Conservation (phyloP, 2,888 invertebrate species). For the Lobophora halterata region DNA sequence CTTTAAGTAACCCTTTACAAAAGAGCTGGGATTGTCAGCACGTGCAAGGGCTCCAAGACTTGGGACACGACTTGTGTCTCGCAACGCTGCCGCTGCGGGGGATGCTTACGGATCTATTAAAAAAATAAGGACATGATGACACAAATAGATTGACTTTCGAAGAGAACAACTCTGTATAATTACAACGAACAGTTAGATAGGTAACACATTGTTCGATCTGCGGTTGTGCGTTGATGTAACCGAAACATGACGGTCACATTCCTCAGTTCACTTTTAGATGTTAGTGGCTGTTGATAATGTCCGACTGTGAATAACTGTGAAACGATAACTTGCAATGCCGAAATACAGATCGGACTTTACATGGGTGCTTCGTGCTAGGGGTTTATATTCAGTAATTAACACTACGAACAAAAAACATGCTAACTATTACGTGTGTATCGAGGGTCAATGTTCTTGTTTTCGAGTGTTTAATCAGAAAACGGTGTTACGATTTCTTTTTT, state of each 20-base stretch:
- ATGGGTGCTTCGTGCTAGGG: conserved; percentile 38
- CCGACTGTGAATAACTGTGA: conserved; percentile 33
- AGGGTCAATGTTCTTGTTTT: conserved; percentile 70
- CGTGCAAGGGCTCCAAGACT: conserved; percentile 70
- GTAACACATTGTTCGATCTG: conserved; percentile 51
- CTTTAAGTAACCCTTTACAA: conserved; percentile 32
- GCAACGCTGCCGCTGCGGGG: conserved; percentile 71
- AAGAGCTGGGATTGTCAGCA: conserved; percentile 45
- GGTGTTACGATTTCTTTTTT: conserved; percentile 17
- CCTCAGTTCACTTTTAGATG: conserved; percentile 70
- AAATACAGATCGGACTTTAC: conserved; percentile 36
- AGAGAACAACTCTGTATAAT: conserved; percentile 56
- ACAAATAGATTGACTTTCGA: conserved; percentile 75
- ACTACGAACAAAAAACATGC: conserved; percentile 75
- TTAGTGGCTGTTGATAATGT: conserved; percentile 56
- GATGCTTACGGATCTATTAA: conserved; percentile 78
- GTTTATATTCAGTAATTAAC: conserved; percentile 57
- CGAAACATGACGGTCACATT: conserved; percentile 79
- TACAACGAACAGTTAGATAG: conserved; percentile 52
- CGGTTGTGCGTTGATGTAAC: conserved; percentile 72
- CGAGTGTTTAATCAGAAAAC: conserved; percentile 32
- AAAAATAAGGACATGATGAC: conserved; percentile 79
- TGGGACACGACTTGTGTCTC: conserved; percentile 68
- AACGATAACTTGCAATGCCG: conserved; percentile 33
- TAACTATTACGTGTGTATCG: conserved; percentile 74